These are phyloP conservation scores for Nematolebias whitei DNA, from an alignment of 2,113 vertebrate genomes.

Conservation along the genomic window DNA sequence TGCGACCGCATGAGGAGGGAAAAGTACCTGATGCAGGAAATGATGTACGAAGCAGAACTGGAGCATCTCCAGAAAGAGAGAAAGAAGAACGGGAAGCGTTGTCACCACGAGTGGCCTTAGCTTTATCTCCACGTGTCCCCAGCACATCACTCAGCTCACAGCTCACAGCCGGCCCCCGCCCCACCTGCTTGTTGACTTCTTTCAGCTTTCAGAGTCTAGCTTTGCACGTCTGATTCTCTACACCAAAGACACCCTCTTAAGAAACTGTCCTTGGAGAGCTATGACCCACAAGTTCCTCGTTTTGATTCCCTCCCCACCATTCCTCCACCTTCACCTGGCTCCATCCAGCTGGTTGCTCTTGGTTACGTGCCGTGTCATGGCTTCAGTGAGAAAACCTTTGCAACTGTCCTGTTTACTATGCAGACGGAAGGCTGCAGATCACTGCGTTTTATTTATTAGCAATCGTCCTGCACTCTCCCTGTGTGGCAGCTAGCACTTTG, in stretches of 20 bases:
- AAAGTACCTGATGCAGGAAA: constrained; percentile 99
- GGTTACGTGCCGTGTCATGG: constrained; percentile 48
- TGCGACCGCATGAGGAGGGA: constrained; percentile 97
- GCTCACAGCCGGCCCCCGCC: constrained; percentile 41
- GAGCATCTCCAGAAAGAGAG: constrained; percentile 93
- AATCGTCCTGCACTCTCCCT: constrained; percentile 43
- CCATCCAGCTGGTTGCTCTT: constrained; percentile 39
- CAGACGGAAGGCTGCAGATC: constrained; percentile 86
- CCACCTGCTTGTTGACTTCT: constrained; percentile 45
- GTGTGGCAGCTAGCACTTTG: constrained; percentile 73
- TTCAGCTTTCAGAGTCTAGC: constrained; percentile 61
- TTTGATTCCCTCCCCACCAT: constrained; percentile 7
- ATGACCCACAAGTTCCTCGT: constrained; percentile 39
- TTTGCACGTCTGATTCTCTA: constrained; percentile 65
- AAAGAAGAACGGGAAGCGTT: constrained; percentile 93
- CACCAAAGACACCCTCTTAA: constrained; percentile 73
- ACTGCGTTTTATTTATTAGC: constrained; percentile 52
- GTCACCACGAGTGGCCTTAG: constrained; percentile 99
- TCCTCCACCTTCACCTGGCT: constrained; percentile 29
- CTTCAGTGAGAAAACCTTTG: constrained; percentile 64
- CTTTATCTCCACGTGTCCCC: constrained; percentile 25
- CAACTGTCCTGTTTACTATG: constrained; percentile 90
- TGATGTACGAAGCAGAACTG: constrained; percentile 98
- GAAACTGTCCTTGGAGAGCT: constrained; percentile 19
- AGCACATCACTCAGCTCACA: constrained; percentile 31